Conservation (phyloP, 1,140 invertebrate species). For the Tachypleus tridentatus region DNA sequence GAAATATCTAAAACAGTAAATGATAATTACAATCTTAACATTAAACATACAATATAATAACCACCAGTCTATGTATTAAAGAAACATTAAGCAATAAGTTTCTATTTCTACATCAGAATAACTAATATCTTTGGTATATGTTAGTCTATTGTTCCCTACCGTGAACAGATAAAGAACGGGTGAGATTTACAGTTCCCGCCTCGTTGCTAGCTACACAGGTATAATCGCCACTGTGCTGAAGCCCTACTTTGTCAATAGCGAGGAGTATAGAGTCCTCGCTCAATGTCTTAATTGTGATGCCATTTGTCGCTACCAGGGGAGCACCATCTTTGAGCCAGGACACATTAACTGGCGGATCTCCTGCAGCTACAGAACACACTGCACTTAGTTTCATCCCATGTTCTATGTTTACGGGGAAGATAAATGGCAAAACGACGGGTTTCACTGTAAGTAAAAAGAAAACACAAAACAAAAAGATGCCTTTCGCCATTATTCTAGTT, state of each 20-base stretch:
- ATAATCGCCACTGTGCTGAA: conserved; percentile 39
- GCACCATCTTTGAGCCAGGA: conserved; percentile 35
- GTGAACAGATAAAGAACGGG: conserved; percentile 33
- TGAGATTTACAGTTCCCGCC: conserved; percentile 29
- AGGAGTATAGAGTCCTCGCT: conserved; percentile 32
- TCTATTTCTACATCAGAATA: too few species aligned
- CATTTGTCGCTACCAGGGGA: conserved; percentile 29
- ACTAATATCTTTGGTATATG: too few species aligned
- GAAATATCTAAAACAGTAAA: too few species aligned
- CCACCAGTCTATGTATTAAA: too few species aligned
- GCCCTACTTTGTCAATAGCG: conserved; percentile 19
- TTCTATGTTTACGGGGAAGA: conserved; percentile 28
- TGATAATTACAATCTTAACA: too few species aligned
- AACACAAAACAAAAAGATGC: too few species aligned
- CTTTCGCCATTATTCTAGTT: too few species aligned
- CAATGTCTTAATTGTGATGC: conserved; percentile 22
- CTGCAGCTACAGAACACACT: conserved; percentile 26
- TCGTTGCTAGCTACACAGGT: conserved; percentile 61
- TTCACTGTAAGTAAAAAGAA: conserved; percentile 11
- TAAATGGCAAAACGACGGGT: conserved; percentile 21
- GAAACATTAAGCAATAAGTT: too few species aligned
- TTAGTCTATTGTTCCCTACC: conserved; percentile 25
- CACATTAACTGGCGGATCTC: conserved; percentile 24
- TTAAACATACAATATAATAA: too few species aligned
- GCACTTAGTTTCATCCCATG: conserved; percentile 24